These are phyloP conservation scores for Drosophila ezoana DNA, from an alignment of 2,888 invertebrate genomes.

Conservation along the genomic window DNA sequence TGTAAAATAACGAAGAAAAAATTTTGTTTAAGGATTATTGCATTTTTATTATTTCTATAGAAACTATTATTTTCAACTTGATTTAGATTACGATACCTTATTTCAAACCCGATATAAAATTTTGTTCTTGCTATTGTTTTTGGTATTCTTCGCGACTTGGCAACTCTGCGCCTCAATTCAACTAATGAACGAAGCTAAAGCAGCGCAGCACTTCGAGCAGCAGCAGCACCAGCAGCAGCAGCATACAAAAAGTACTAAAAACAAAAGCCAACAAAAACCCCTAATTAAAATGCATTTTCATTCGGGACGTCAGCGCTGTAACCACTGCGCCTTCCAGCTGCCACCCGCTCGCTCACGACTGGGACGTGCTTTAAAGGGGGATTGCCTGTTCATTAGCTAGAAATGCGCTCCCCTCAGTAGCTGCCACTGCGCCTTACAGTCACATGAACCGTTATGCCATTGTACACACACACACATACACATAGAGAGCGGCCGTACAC, in stretches of 20 bases:
- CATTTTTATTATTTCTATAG: too few species aligned
- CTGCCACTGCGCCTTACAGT: conserved; percentile 61
- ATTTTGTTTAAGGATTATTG: too few species aligned
- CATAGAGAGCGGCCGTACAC: conserved; percentile 16
- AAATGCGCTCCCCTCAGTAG: conserved; percentile 34
- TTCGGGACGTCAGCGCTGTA: conserved; percentile 74
- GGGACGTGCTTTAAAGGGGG: conserved; percentile 43
- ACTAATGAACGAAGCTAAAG: conserved; percentile 72
- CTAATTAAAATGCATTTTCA: conserved; percentile 84
- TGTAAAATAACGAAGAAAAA: too few species aligned
- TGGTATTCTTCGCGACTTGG: conserved; percentile 21
- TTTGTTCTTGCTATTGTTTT: background rate
- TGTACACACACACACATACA: conserved; percentile 47
- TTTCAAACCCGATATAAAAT: too few species aligned
- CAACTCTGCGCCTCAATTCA: conserved; percentile 60
- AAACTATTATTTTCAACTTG: too few species aligned
- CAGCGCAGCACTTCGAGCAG: conserved; percentile 50
- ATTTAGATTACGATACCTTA: too few species aligned
- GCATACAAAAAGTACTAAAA: conserved; percentile 62
- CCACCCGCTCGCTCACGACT: conserved; percentile 11
- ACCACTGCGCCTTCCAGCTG: conserved; percentile 27
- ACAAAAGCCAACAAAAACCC: conserved; percentile 80
- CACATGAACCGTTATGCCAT: conserved; percentile 74
- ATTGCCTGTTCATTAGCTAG: conserved; percentile 49
- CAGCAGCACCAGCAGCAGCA: conserved; percentile 33